phyloP scores from a whole-genome alignment of 2,113 vertebrate species.

The Myotis lucifugus region DNA sequence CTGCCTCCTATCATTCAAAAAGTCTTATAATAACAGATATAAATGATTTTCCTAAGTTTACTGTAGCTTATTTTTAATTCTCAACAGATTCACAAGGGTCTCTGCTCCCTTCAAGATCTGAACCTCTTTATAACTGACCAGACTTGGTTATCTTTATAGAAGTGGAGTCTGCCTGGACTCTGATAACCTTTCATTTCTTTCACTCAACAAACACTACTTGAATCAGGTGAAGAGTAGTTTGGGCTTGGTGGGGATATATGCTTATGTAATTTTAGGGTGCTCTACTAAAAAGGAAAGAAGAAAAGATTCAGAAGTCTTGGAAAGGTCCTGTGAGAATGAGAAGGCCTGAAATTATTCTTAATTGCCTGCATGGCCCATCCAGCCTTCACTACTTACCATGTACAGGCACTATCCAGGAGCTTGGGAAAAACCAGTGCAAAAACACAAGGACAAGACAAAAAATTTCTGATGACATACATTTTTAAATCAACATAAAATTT shows the following conservation, averaged over 20 bases:
- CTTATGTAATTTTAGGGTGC: background rate
- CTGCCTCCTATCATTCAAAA: background rate
- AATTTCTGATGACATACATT: background rate
- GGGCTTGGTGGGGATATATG: background rate
- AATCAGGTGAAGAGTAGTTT: background rate
- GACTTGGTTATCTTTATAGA: background rate
- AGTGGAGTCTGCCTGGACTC: background rate
- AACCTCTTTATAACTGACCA: background rate
- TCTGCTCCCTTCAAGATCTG: background rate
- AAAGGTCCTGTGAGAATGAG: background rate
- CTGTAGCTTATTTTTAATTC: constrained; percentile 9
- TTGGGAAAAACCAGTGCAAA: background rate
- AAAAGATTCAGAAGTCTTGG: background rate
- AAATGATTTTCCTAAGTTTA: background rate
- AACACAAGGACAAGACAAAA: background rate
- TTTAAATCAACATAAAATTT: background rate
- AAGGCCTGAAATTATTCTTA: background rate
- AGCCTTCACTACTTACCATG: background rate
- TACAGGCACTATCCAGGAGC: too few species aligned
- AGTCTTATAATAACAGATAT: background rate
- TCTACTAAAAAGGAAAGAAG: background rate
- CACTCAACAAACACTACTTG: background rate
- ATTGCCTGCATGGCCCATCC: background rate
- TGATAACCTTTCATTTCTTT: background rate
- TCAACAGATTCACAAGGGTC: background rate